phyloP scores from a whole-genome alignment of 2,888 invertebrate genomes.

The Pollenia labialis region DNA sequence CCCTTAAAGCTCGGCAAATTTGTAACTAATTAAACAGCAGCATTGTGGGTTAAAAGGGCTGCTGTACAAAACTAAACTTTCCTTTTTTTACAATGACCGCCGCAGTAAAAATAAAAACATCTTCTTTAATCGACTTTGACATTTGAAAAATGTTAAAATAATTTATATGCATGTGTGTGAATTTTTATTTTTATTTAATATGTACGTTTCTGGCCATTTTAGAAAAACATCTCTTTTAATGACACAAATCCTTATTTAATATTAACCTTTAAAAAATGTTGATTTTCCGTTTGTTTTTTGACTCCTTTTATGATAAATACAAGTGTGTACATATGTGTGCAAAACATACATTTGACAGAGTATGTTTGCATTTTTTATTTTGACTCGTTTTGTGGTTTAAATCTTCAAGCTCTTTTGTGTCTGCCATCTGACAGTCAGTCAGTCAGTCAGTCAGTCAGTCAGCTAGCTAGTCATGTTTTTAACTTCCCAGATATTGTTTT shows the following conservation, averaged over 20 bases:
- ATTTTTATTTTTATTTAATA: not conserved
- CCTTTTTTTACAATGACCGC: no score
- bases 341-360: no score
- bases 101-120: no score
- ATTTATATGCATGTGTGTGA: no score
- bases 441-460: not conserved
- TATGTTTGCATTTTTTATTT: no score
- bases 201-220: not conserved
- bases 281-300: not conserved
- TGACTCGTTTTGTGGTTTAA: no score
- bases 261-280: conserved; percentile 35
- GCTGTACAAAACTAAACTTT: no score
- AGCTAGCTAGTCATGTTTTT: not conserved
- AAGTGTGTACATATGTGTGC: no score
- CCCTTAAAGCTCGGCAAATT: not conserved
- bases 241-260: conserved; percentile 37
- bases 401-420: no score
- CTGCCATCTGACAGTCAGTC: not conserved
- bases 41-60: no score
- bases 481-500: not conserved
- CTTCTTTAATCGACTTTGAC: no score
- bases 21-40: not conserved
- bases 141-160: no score
- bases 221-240: conserved; percentile 12
- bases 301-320: not conserved